phyloP scores from a whole-genome alignment of 2,797 vertebrate genomes.

The Manis pentadactyla region DNA sequence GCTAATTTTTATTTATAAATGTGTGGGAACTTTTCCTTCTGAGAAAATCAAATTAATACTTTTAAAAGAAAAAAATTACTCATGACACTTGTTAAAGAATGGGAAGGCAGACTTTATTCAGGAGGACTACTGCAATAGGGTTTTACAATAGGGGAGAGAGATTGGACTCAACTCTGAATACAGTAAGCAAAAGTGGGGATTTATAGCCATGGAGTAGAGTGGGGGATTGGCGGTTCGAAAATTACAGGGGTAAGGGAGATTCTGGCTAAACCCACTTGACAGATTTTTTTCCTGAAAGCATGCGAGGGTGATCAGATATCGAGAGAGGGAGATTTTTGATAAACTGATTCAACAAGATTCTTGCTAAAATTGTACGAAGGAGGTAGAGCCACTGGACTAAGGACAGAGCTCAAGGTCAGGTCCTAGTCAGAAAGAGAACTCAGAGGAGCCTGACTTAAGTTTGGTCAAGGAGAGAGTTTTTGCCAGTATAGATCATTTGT shows the following conservation, averaged over 20 bases:
- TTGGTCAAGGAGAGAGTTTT: background rate
- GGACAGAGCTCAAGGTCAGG: background rate
- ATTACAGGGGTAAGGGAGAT: background rate
- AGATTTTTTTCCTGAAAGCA: background rate
- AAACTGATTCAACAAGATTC: background rate
- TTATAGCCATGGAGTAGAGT: background rate
- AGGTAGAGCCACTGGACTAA: background rate
- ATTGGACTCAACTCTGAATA: background rate
- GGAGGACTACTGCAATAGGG: background rate
- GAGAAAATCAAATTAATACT: background rate
- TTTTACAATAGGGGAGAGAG: background rate
- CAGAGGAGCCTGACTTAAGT: background rate
- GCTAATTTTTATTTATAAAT: constrained; percentile 25
- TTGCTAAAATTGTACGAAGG: background rate
- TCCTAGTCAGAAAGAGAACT: background rate
- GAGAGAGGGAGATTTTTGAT: background rate
- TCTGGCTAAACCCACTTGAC: background rate
- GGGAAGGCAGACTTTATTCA: background rate
- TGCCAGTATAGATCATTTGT: background rate
- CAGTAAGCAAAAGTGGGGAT: background rate
- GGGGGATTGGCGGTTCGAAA: background rate
- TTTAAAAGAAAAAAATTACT: background rate
- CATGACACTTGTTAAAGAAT: background rate
- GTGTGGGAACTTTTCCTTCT: background rate
- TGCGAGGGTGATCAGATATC: background rate